Percentiles rank a stretch among this genome's conserved stretches.
These are phyloP conservation scores for Habroteleia sp. DNA, from an alignment of 2,888 invertebrate species.

Conservation along the genomic window DNA sequence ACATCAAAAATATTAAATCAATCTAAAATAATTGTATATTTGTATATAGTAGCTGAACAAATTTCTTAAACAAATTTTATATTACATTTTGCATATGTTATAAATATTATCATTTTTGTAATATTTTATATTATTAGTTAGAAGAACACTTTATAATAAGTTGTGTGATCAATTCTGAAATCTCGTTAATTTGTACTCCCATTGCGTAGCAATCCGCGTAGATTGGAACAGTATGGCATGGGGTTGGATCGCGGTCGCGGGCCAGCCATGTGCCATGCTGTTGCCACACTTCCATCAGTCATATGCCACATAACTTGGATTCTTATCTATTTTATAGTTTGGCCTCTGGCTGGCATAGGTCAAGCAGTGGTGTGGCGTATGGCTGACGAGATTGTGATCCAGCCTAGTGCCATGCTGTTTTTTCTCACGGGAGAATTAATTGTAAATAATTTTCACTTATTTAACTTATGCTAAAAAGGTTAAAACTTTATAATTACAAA, in stretches of 20 bases:
- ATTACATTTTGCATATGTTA: slow-evolving; percentile 45
- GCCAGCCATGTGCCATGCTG: no score
- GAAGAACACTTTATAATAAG: slow-evolving; percentile 18
- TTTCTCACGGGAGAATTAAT: no score
- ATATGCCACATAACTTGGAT: no score
- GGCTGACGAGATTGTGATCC: no score
- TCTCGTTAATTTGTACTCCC: slow-evolving; percentile 34
- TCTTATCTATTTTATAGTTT: no score
- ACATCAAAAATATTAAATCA: slow-evolving; percentile 33
- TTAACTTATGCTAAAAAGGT: no score
- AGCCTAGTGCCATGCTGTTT: no score
- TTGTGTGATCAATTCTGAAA: slow-evolving; percentile 29
- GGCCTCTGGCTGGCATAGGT: no score
- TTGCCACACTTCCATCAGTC: no score
- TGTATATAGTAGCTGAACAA: slow-evolving; percentile 53
- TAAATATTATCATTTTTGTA: slow-evolving; percentile 26
- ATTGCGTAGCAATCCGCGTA: slow-evolving; percentile 44
- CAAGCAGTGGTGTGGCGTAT: no score
- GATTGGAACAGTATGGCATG: no score
- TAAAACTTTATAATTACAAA: neutral
- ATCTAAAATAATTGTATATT: slow-evolving; percentile 61
- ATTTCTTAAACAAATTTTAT: slow-evolving; percentile 32
- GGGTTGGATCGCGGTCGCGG: no score
- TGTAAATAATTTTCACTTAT: slow-evolving; percentile 43
- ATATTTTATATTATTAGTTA: slow-evolving; percentile 35